phyloP scores from a whole-genome alignment of 2,797 vertebrate species.

The Microctenopoma steveboyesi region DNA sequence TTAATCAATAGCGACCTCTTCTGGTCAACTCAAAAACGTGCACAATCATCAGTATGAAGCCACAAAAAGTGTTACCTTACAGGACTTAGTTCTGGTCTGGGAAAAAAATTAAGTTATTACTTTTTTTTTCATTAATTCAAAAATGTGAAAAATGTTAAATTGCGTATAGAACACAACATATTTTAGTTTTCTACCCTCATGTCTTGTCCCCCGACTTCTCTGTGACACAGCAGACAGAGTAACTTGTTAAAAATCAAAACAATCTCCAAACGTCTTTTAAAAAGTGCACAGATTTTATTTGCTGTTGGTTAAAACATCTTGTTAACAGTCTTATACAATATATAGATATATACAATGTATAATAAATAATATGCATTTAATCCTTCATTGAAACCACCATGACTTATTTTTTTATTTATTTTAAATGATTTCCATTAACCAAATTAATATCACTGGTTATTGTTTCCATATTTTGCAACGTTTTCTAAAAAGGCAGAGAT shows the following conservation, averaged over 20 bases:
- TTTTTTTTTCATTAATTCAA: too few species aligned
- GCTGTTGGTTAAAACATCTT: conserved; percentile 16
- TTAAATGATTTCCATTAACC: neutral
- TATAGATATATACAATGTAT: conserved; percentile 25
- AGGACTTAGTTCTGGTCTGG: neutral
- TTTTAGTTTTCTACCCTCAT: neutral
- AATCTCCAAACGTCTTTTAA: conserved; percentile 15
- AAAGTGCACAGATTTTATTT: conserved; percentile 25
- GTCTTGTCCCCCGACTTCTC: neutral
- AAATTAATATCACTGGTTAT: neutral
- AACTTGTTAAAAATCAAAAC: conserved; percentile 7
- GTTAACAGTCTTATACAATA: neutral
- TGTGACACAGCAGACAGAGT: accelerated
- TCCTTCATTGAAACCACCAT: neutral
- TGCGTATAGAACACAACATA: neutral
- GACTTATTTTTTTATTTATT: neutral
- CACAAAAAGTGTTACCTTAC: too few species aligned
- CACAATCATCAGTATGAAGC: neutral
- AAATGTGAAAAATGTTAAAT: neutral
- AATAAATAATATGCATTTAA: conserved; percentile 11
- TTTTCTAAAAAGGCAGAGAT: neutral
- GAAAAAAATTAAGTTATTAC: neutral
- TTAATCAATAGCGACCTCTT: conserved; percentile 22
- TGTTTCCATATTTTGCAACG: neutral
- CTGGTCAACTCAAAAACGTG: conserved; percentile 19